Percentiles rank a stretch among this genome's conserved stretches.
Evolutionary conservation across 2,888 invertebrate genomes (phyloP).

Genomic region (Rhimphoctona megacephalus): DNA sequence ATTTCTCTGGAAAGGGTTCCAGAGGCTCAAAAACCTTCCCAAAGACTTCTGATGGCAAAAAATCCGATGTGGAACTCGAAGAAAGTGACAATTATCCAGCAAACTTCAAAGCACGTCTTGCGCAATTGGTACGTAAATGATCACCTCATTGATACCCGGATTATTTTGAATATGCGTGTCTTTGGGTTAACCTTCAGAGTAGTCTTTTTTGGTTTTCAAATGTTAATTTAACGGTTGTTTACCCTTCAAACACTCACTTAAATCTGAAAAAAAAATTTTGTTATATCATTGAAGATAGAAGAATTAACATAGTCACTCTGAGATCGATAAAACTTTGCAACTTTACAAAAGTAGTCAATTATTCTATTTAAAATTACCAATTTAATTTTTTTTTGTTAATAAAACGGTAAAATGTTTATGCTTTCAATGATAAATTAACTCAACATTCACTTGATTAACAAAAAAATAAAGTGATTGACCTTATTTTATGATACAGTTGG

Average conservation of each 20-base stretch:
- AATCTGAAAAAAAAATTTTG: no score
- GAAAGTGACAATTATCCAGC: constrained; percentile 82
- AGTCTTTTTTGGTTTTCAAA: not conserved
- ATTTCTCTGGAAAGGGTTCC: constrained; percentile 28
- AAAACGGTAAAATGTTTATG: no score
- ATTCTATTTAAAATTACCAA: no score
- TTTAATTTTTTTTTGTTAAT: no score
- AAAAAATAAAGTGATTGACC: not conserved
- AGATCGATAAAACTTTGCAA: no score
- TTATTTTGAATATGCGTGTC: not conserved
- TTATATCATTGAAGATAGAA: no score
- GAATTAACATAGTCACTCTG: no score
- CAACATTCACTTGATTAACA: no score
- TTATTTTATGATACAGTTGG: not conserved
- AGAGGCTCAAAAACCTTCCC: constrained; percentile 76
- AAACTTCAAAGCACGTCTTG: constrained; percentile 81
- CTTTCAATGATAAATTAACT: no score
- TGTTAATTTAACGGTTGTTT: not conserved
- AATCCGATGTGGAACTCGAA: constrained; percentile 65
- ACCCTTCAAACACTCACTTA: no score
- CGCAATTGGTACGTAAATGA: constrained; percentile 78
- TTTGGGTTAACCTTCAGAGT: no score
- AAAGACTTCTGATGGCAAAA: constrained; percentile 68
- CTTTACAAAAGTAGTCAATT: no score
- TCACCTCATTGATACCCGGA: not conserved